These are phyloP conservation scores for Eristalinus aeneus DNA, from an alignment of 2,888 invertebrate genomes.

Conservation along the genomic window DNA sequence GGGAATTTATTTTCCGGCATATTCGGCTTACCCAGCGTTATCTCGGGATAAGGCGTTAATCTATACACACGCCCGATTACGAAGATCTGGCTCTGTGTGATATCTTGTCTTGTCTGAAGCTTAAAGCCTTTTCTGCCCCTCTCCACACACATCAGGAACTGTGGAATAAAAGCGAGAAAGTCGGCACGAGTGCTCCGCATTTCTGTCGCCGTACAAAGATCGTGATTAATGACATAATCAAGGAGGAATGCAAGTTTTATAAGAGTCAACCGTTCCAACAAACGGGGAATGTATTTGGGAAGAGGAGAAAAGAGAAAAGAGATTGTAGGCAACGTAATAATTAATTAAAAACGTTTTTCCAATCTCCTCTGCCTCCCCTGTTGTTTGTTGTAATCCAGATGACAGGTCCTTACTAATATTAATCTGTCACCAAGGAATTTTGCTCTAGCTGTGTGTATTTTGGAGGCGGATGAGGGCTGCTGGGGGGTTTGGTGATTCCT, in stretches of 20 bases:
- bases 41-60: slow-evolving; percentile 25
- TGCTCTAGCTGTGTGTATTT: neutral
- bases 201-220: slow-evolving; percentile 35
- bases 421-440: slow-evolving; percentile 54
- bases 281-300: neutral
- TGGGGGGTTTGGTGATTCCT: neutral
- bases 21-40: slow-evolving; percentile 13
- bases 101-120: slow-evolving; percentile 12
- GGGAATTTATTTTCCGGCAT: neutral
- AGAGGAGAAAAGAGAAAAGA: no score
- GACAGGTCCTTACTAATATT: slow-evolving; percentile 47
- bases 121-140: neutral
- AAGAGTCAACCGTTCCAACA: slow-evolving; percentile 5
- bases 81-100: slow-evolving; percentile 6
- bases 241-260: slow-evolving; percentile 33
- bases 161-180: slow-evolving; percentile 38
- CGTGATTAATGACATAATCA: slow-evolving; percentile 44
- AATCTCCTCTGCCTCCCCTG: neutral
- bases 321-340: slow-evolving; percentile 18
- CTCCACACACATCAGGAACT: slow-evolving; percentile 1
- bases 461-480: no score
- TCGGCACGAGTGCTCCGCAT: neutral
- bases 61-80: neutral
- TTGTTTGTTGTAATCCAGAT: slow-evolving; percentile 35
- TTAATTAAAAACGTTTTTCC: slow-evolving; percentile 56